Base-by-base conservation (phyloP, 2,888 invertebrate genomes). In the Archaeoteleia sp. region DNA sequence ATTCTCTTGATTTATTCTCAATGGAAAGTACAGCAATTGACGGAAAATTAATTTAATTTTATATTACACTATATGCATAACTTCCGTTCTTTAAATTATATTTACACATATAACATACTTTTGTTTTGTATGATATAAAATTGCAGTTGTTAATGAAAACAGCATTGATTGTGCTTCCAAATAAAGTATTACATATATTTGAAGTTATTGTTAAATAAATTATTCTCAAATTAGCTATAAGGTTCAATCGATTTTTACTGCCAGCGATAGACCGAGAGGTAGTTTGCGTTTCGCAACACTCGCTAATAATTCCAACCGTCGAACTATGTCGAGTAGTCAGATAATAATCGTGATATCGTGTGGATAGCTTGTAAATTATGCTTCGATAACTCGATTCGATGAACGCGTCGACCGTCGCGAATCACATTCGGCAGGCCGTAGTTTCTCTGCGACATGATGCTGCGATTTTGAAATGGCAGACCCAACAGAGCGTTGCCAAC, bases 281-380 rank as follows among this genome's bases (percentile, higher is more conserved):
- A 6, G 37, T 10, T 37, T 14, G 32, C 23, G 15, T 13, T 20
- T 27, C 39, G 29, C 40, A 49, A 39, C 39, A 14, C 45, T 51
- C 34, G 20, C 37, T 17, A 49, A 61, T 67, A 45, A 61, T 61
- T 45, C 32, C 55, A 34, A 55, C 34, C 37, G n/a, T 8, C 9
- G 55, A 45, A 42, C 40, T 34, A 25, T 35, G 35, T 34, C 39
- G 9, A 45, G 35, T 13, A 35, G 42, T 14, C 35, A 40, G 53
- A 62, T 62, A 62, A 55, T 46, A 49, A 57, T 62, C 48, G 40
- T 20, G 27, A 37, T 58, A 43, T 40, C 30, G 51, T 57, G 27
- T 29, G 53, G 34, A 57, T 39, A 40, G 62, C 20, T 53, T 40
- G 61, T 63, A 48, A 68, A 63, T 63, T 63, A 58, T 63, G 54